Base-by-base conservation (phyloP, 2,797 vertebrate species). In the Peromyscus aztecus region DNA sequence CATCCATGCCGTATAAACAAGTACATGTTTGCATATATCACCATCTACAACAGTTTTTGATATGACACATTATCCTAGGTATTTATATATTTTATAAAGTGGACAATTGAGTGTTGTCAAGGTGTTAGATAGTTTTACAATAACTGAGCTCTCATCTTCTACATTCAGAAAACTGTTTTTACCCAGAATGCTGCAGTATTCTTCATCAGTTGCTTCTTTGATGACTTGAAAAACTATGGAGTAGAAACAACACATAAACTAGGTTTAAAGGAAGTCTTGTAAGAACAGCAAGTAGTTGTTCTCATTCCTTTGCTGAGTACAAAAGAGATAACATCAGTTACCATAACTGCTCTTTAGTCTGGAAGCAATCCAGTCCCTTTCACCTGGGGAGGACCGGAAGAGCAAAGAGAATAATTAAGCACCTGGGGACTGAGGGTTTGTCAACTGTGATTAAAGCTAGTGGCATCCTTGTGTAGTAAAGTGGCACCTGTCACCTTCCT, bases 191-290 rank as follows among this genome's bases (percentile, higher is more conserved):
- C 91, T 87, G 34, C 61, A 81, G 57, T 3, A 14, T 97, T 80
- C 90, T 97, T 97, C 96, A 94, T 92, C 76, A 77, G 94, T 90
- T 37, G 19, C 94, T 90, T 90, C 9, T 82, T 96, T 96, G 87
- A 97, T 97, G 78, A 91, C 71, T 96, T 95, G 85, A 93, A 98
- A 86, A 97, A 97, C 63, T 97, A 27, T 94, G 75, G 92, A 97
- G 91, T 88, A 46, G 49, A 59, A 97, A 94, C 96, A 95, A 97
- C 65, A 76, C 59, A 57, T 97, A 97, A 94, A 96, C 37, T 43
- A 24, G 97, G 80, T 17, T 67, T 65, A 89, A 95, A 86, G 97
- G 8, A 29, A 94, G 77, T 97, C 96, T 95, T 80, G 89, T 73
- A 89, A 96, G 91, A 78, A 29, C 90, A 61, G 77, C 80, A 97